Evolutionary conservation across 2,113 vertebrate genomes (phyloP).

Genomic region (Hemiscyllium ocellatum): DNA sequence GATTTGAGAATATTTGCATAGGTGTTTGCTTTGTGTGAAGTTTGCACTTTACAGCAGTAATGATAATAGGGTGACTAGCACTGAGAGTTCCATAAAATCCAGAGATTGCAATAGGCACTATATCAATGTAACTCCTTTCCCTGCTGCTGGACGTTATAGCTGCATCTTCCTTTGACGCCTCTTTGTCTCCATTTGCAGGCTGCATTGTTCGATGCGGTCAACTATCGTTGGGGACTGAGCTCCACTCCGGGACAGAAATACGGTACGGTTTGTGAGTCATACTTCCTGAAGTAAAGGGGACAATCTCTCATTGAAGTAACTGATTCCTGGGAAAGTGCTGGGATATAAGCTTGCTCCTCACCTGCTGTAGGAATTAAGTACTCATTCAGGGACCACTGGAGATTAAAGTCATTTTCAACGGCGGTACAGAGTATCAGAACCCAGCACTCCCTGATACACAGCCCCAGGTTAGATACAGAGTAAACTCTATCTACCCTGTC

Average conservation of each 20-base stretch:
- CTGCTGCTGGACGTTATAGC: background rate
- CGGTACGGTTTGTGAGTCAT: conserved; percentile 35
- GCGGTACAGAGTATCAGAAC: too few relatives aligned
- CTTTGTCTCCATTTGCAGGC: conserved; percentile 44
- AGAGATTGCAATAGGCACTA: background rate
- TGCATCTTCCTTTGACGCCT: background rate
- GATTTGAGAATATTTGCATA: background rate
- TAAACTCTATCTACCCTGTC: too few relatives aligned
- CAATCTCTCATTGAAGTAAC: too few relatives aligned
- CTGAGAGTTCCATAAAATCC: background rate
- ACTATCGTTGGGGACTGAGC: conserved; percentile 9
- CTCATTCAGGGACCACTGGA: too few relatives aligned
- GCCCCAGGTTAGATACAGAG: too few relatives aligned
- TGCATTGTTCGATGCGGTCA: conserved; percentile 32
- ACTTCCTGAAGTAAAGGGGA: background rate
- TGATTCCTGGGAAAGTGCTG: too few relatives aligned
- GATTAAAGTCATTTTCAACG: too few relatives aligned
- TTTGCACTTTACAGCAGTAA: too few relatives aligned
- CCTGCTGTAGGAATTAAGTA: too few relatives aligned
- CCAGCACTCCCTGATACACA: too few relatives aligned
- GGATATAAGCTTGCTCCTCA: too few relatives aligned
- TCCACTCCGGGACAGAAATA: conserved; percentile 16
- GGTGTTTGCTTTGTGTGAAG: background rate
- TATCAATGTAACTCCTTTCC: background rate
- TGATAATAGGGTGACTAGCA: too few relatives aligned